A percentile compares a stretch with the other conserved stretches of the same genome.
Conservation (phyloP, 92 coral and sea anemone genomes). For the Zoanthus gigantus region DNA sequence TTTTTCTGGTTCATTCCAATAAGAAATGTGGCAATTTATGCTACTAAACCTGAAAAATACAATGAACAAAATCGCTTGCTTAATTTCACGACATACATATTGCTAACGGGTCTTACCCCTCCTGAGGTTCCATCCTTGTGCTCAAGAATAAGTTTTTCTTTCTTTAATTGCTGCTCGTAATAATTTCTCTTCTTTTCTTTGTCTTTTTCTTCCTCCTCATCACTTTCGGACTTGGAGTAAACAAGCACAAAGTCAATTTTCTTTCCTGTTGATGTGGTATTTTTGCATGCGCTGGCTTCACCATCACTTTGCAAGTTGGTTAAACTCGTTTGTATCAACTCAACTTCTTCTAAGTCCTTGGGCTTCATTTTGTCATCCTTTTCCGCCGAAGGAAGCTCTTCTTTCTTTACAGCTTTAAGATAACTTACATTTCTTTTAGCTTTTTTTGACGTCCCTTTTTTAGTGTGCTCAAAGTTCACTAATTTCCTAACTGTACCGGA, state of each 20-base stretch:
- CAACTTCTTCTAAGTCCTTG: conserved; percentile 12
- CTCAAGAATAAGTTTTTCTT: conserved; percentile 70
- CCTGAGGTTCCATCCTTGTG: conserved; percentile 61
- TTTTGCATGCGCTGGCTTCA: not conserved
- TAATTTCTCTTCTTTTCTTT: conserved; percentile 56
- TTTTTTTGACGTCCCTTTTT: not conserved
- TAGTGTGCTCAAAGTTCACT: conserved; percentile 13
- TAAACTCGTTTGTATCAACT: conserved; percentile 1
- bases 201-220: conserved; percentile 69
- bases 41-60: no score
- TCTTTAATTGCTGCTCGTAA: conserved; percentile 65
- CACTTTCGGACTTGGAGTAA: conserved; percentile 67
- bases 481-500: not conserved
- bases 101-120: conserved; percentile 42
- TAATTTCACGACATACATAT: not conserved
- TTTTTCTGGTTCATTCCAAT: no score
- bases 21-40: no score
- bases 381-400: not conserved
- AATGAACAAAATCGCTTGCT: not conserved
- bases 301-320: not conserved
- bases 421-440: conserved; percentile 12
- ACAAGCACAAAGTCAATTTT: conserved; percentile 95
- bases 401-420: conserved; percentile 15
- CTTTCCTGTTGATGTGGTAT: not conserved
- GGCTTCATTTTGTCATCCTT: conserved; percentile 2